These are phyloP conservation scores for Cebus imitator DNA, from an alignment of 2,113 vertebrate species.

Conservation along the genomic window DNA sequence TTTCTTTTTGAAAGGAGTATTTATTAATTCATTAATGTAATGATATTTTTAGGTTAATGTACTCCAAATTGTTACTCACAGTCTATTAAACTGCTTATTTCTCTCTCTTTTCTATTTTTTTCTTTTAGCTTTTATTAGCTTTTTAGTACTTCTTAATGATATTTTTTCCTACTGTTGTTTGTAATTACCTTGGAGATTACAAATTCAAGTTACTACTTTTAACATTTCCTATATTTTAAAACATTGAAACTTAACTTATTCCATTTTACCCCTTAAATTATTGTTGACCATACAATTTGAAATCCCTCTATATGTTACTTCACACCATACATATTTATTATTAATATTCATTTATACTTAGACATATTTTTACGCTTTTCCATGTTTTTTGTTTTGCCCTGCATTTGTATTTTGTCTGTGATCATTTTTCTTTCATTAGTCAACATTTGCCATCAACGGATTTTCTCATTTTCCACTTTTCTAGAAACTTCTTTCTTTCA, in stretches of 20 bases:
- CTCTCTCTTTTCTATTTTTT: not conserved
- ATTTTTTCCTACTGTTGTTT: not conserved
- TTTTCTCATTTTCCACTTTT: not conserved
- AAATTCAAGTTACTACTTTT: not conserved
- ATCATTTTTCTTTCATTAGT: not conserved
- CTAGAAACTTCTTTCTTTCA: not conserved
- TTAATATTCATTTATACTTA: not conserved
- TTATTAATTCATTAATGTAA: not conserved
- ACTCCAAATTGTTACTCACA: not conserved
- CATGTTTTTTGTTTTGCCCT: not conserved
- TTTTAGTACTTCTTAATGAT: not conserved
- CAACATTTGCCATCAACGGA: not conserved
- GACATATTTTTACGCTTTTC: not conserved
- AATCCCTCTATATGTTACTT: not conserved
- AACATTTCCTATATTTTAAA: not conserved
- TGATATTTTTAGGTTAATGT: not conserved
- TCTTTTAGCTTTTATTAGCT: not conserved
- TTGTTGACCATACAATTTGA: not conserved
- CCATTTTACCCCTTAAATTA: not conserved
- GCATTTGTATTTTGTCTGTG: not conserved
- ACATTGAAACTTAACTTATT: not conserved
- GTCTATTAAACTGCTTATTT: not conserved
- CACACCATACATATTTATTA: not conserved
- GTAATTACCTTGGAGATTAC: not conserved
- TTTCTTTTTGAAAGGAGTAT: not conserved